phyloP scores from a whole-genome alignment of 2,888 invertebrate species.

The Melanophora roralis region DNA sequence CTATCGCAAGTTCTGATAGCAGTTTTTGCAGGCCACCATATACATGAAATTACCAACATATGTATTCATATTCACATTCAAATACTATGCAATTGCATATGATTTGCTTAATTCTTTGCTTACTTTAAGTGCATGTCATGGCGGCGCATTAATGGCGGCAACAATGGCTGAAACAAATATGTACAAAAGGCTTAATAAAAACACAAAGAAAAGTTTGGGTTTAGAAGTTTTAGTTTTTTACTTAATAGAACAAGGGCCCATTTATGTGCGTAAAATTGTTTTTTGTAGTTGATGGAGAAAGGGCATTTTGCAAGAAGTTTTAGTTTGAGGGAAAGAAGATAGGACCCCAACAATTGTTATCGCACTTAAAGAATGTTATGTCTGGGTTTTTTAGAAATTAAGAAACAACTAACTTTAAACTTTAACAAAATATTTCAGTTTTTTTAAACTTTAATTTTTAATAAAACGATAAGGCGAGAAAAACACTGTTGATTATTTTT shows the following conservation, averaged over 20 bases:
- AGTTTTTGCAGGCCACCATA: constrained; percentile 18
- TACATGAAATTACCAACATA: constrained; percentile 22
- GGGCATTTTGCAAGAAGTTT: constrained; percentile 1
- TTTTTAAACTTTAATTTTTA: no score
- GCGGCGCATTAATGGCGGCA: constrained; percentile 65
- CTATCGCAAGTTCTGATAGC: constrained; percentile 30
- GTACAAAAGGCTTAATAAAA: neutral
- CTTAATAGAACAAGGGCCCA: constrained; percentile 47
- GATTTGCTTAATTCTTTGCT: constrained; percentile 27
- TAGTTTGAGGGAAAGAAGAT: constrained; percentile 6
- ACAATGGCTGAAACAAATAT: constrained; percentile 52
- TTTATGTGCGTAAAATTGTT: constrained; percentile 48
- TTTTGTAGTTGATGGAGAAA: constrained; percentile 9
- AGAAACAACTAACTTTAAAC: no score
- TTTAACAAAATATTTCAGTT: no score
- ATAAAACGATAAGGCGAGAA: no score
- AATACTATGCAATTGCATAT: constrained; percentile 51
- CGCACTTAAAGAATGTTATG: constrained; percentile 49
- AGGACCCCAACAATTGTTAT: constrained; percentile 60
- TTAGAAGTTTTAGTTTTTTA: constrained; percentile 52
- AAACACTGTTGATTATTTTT: no score
- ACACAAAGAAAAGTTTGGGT: constrained; percentile 9
- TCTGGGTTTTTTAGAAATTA: constrained; percentile 41
- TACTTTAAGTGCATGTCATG: constrained; percentile 62
- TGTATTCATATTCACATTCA: constrained; percentile 59